phyloP scores from a whole-genome alignment of 1,140 invertebrate genomes.

The Lethocerus indicus region DNA sequence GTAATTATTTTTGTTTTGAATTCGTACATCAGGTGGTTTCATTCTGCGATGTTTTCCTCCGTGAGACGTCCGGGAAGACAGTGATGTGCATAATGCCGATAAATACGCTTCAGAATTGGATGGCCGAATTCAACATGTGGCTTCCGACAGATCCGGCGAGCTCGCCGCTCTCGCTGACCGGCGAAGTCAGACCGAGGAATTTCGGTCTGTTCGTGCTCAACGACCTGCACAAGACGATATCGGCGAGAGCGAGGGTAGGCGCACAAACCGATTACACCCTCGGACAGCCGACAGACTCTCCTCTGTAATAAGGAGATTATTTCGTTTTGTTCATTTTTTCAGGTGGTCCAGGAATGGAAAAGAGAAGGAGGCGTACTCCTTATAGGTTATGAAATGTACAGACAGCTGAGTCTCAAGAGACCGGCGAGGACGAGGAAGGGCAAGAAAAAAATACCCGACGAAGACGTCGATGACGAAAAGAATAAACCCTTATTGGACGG shows the following conservation, averaged over 20 bases:
- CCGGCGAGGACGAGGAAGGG: constrained; percentile 37
- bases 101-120: constrained; percentile 98
- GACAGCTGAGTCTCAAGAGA: constrained; percentile 68
- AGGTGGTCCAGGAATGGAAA: constrained; percentile 57
- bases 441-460: constrained; percentile 33
- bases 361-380: constrained; percentile 80
- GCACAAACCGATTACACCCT: no score
- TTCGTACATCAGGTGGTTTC: constrained; percentile 65
- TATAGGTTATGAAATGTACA: constrained; percentile 95
- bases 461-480: constrained; percentile 46
- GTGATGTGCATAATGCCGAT: constrained; percentile 96
- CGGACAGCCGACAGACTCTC: no score
- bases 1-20: not conserved
- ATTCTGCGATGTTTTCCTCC: constrained; percentile 90
- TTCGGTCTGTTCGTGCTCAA: constrained; percentile 84
- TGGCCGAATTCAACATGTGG: constrained; percentile 96
- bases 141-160: constrained; percentile 37
- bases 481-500: constrained; percentile 71
- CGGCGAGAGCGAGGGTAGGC: constrained; percentile 52
- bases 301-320: no score
- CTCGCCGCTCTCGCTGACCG: constrained; percentile 31
- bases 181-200: constrained; percentile 49
- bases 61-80: constrained; percentile 71
- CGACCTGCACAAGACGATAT: constrained; percentile 83
- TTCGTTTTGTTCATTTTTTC: constrained; percentile 28